Base-by-base conservation (phyloP, 1,140 invertebrate genomes). In the Lepidurus packardi region DNA sequence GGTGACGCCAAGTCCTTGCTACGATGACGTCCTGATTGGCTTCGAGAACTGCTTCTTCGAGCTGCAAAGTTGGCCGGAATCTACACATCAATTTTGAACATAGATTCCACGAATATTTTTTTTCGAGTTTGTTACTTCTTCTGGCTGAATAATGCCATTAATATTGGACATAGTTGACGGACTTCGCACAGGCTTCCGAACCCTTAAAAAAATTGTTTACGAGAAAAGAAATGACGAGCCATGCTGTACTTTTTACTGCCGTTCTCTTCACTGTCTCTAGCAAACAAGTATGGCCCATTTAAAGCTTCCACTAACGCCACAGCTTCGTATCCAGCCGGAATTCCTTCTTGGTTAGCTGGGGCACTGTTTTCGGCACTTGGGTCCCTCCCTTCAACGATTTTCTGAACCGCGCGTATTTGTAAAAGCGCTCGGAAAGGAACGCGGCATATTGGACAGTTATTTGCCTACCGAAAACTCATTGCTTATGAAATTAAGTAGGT, bases 401-500 rank as follows among this genome's bases (percentile, higher is more conserved):
- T 95, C 84, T 96, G 93, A 79, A 99, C 89, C 41, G 97, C 96
- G 81, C 95, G 89, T 75, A 99, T 97, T 88, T 99, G 97, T 25
- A 99, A 86, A 41, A 99, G 88, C 1, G 98, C 98, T 81, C 97
- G 88, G 84, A 99, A 99, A 7, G 98, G 98, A 11, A 96, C 94
- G 80, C 98, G 89, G 84, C 98, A 99, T 81, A 99, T 99, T 4
- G 98, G 98, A 84, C 98, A 99, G 85, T 98, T 99, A 84, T 95
- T 98, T 8, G 96, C 96, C 88, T 98, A 84, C 34, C 81, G 83
- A 43, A 78, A 73, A 80, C 73, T 75, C 21, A 43, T 43, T 74
- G 44, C 78, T 75, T 45, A 43, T 8, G 25, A 73, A 53, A 77
- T n/a, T 34, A 11, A 79, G 44, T 47, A 80, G 42, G 7, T 16